Evolutionary conservation across 2,797 vertebrate genomes (phyloP).

Genomic region (Acrossocheilus wenchowensis): DNA sequence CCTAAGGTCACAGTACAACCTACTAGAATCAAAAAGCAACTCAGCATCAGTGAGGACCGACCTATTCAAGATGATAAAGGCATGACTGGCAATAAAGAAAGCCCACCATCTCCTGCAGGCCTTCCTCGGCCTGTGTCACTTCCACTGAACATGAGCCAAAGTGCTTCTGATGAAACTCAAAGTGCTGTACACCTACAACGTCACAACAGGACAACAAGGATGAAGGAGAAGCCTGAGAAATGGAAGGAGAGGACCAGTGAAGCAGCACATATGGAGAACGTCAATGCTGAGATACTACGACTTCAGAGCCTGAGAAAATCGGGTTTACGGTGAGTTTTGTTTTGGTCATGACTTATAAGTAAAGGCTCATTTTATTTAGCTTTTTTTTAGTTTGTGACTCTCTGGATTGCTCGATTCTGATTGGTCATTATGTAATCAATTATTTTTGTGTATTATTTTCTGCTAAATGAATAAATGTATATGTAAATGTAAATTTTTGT

Average conservation of each 20-base stretch:
- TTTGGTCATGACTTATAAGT: not conserved
- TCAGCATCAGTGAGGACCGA: slow-evolving; percentile 1
- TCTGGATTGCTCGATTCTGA: not conserved
- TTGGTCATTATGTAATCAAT: not conserved
- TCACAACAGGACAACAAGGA: slow-evolving; percentile 73
- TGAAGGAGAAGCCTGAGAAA: slow-evolving; percentile 81
- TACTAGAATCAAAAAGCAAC: not conserved
- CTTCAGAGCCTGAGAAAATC: slow-evolving; percentile 23
- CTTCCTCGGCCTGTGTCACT: slow-evolving; percentile 77
- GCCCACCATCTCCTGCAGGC: slow-evolving; percentile 49
- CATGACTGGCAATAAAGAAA: slow-evolving; percentile 52
- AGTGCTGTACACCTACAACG: slow-evolving; percentile 77
- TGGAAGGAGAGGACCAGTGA: slow-evolving; percentile 85
- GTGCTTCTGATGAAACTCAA: slow-evolving; percentile 52
- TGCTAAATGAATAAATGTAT: no score
- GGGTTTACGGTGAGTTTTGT: slow-evolving; percentile 61
- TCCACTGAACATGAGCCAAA: slow-evolving; percentile 62
- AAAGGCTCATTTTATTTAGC: not conserved
- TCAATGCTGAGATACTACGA: slow-evolving; percentile 60
- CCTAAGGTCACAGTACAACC: not conserved
- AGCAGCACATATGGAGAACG: slow-evolving; percentile 62
- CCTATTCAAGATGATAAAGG: not conserved
- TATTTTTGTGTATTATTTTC: not conserved
- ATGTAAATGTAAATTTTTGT: not conserved
- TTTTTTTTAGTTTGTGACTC: not conserved